Percentiles rank a stretch among this genome's conserved stretches.
Conservation (phyloP, 2,888 invertebrate genomes). For the Ptilodon capucinus region DNA sequence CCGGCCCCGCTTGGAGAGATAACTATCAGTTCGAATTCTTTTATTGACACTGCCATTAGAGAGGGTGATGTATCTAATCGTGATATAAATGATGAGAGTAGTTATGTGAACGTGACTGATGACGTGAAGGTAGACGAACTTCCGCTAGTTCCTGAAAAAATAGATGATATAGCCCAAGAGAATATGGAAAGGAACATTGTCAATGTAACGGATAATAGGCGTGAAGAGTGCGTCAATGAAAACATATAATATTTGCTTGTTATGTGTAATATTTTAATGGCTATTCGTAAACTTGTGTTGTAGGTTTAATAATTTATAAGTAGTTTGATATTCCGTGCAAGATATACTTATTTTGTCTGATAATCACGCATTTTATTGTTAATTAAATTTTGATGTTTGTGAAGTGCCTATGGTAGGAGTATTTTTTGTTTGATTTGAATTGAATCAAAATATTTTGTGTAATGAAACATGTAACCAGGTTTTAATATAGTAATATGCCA, state of each 20-base stretch:
- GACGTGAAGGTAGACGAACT: constrained; percentile 2
- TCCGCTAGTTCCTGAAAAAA: not conserved
- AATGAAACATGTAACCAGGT: not conserved
- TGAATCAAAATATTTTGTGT: not conserved
- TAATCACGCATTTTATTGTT: not conserved
- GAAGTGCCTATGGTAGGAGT: not conserved
- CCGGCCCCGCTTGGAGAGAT: not conserved
- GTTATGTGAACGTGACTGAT: constrained; percentile 5
- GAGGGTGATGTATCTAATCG: not conserved
- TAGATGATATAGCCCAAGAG: not conserved
- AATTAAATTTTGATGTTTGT: not conserved
- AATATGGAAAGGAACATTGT: not conserved
- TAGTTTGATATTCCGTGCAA: not conserved
- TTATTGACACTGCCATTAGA: not conserved
- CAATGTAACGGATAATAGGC: not conserved
- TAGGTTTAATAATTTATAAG: not conserved
- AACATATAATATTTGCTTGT: not conserved
- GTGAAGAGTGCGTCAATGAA: not conserved
- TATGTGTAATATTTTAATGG: not conserved
- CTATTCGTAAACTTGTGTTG: not conserved
- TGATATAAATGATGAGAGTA: constrained; percentile 2
- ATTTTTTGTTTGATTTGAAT: not conserved
- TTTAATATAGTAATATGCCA: not conserved
- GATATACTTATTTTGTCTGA: not conserved
- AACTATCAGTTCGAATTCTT: not conserved